Base-by-base conservation (phyloP, 2,797 vertebrate species). In the Halcyon leucocephala region DNA sequence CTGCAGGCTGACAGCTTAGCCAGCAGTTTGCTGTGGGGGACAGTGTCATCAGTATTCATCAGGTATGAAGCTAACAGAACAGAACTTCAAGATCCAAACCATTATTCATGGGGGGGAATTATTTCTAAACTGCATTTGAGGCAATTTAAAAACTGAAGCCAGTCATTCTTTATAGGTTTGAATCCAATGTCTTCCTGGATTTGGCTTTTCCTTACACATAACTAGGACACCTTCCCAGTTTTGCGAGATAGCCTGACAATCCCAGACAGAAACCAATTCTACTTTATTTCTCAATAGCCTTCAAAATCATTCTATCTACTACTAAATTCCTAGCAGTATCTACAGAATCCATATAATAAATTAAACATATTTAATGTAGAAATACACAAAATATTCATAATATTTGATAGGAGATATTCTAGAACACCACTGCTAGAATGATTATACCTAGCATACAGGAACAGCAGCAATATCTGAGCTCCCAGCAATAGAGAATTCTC, bases 91-190 rank as follows among this genome's bases (percentile, higher is more conserved):
- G 18, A 44, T 9, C 3, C 12, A 82, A 89, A 52, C 2, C 6
- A 16, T 57, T 77, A 7, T 14, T 71, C 21, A 24, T 49, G 13
- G 14, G 5, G 7, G 37, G 37, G 37, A 12, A 49, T 25, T 25
- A 13, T 49, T 25, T 25, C 48, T 49, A 26, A 25, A 49, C 13
- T 49, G 48, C 24, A 24, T 25, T 49, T 25, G 25, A 49, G 14
- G 0, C 8, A 80, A 49, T 10, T 41, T 28, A 15, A 65, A 79
- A 89, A n/a, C 8, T 21, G 64, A 77, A 77, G 1, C 1, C 6
- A n/a, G 1, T 5, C 1, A 24, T 74, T 42, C 20, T 33, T 33
- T 22, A 31, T 6, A 46, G 4, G 14, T 42, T 6, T 4, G 2
- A 70, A 41, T 33, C 4, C 7, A 31, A 4, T 1, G 2, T 22